Percentiles rank a stretch among this genome's conserved stretches.
These are phyloP conservation scores for Mungos mungo DNA, from an alignment of 2,113 vertebrate species.

Conservation along the genomic window DNA sequence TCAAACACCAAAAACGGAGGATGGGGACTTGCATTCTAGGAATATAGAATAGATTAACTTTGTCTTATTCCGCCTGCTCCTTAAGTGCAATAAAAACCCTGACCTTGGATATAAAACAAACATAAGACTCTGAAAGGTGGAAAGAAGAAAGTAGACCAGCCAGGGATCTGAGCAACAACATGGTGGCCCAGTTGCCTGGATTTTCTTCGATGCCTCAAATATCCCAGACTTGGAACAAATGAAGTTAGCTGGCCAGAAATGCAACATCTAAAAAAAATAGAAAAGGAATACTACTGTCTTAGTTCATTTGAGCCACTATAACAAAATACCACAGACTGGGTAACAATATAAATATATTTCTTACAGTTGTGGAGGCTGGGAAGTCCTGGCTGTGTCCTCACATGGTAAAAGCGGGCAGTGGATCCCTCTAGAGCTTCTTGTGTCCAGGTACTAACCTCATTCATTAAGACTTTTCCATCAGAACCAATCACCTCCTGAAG, in stretches of 20 bases:
- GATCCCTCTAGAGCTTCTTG: neutral
- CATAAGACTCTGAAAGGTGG: neutral
- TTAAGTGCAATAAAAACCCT: neutral
- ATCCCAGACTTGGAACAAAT: neutral
- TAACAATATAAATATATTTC: neutral
- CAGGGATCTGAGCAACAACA: neutral
- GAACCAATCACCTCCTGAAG: neutral
- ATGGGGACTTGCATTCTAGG: conserved; percentile 67
- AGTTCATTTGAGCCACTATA: neutral
- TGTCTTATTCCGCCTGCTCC: neutral
- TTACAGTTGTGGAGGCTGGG: neutral
- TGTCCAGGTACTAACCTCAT: neutral
- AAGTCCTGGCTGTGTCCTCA: neutral
- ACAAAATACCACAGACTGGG: neutral
- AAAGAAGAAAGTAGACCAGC: neutral
- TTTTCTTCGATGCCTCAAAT: neutral
- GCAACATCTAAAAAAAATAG: neutral
- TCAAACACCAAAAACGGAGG: conserved; percentile 79
- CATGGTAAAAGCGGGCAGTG: neutral
- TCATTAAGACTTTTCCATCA: neutral
- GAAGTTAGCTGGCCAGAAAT: neutral
- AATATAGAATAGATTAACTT: neutral
- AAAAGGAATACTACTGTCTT: neutral
- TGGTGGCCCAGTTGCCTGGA: neutral
- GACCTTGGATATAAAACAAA: neutral